These are phyloP conservation scores for Thunnus albacares DNA, from an alignment of 2,797 vertebrate species.

Conservation along the genomic window DNA sequence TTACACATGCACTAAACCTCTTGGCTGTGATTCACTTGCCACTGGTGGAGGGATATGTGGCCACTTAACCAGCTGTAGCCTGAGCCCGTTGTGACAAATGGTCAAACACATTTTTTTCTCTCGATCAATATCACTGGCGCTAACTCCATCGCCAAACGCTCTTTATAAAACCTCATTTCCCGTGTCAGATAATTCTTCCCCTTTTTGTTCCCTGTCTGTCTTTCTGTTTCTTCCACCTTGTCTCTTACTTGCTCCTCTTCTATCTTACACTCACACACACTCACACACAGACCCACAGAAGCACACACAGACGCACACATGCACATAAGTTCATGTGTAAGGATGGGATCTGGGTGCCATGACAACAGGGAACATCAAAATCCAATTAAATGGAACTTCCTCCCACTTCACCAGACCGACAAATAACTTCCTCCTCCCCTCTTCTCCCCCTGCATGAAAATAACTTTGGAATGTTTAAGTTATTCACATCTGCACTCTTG, in stretches of 20 bases:
- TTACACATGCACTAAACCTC: conserved; percentile 80
- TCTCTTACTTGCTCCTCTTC: conserved; percentile 29
- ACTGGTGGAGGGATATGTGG: conserved; percentile 68
- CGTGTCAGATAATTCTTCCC: conserved; percentile 57
- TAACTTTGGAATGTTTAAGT: conserved; percentile 74
- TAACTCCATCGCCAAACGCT: conserved; percentile 60
- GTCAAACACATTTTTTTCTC: conserved; percentile 71
- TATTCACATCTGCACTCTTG: conserved; percentile 72
- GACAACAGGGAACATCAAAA: conserved; percentile 87
- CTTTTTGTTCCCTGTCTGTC: conserved; percentile 38
- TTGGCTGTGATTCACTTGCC: conserved; percentile 75
- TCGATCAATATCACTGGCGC: conserved; percentile 65
- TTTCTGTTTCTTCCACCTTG: conserved; percentile 24
- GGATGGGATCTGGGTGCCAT: conserved; percentile 83
- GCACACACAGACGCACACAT: conserved; percentile 27
- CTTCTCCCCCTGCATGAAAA: conserved; percentile 70
- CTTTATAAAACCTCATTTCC: conserved; percentile 71
- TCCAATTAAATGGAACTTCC: conserved; percentile 87
- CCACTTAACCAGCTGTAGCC: conserved; percentile 81
- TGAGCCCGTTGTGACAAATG: conserved; percentile 66
- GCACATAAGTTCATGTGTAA: conserved; percentile 70
- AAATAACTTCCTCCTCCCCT: conserved; percentile 80
- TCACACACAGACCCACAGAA: not conserved
- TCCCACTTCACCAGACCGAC: conserved; percentile 83
- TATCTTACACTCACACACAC: not conserved